phyloP scores from a whole-genome alignment of 2,888 invertebrate genomes.

The Rhingia rostrata region DNA sequence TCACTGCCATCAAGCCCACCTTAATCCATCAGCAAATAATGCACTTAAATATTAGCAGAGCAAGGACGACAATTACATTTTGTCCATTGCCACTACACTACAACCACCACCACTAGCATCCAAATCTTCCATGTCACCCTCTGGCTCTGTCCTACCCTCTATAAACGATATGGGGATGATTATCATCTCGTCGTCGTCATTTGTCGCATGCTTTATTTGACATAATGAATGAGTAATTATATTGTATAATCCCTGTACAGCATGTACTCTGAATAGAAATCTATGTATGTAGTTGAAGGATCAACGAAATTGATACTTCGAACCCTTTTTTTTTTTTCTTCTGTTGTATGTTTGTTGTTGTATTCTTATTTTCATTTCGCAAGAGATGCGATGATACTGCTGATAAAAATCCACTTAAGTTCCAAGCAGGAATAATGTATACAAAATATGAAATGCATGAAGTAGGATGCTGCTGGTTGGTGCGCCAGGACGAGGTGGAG shows the following conservation, averaged over 20 bases:
- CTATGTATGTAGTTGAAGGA: constrained; percentile 55
- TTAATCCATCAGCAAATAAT: constrained; percentile 45
- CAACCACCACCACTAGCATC: neutral
- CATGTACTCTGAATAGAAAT: constrained; percentile 42
- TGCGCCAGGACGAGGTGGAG: no score
- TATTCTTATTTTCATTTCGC: constrained; percentile 9
- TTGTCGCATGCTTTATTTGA: constrained; percentile 73
- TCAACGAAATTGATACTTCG: constrained; percentile 73
- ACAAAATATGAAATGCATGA: constrained; percentile 55
- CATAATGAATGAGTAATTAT: constrained; percentile 74
- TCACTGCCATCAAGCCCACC: neutral
- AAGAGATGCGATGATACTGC: constrained; percentile 65
- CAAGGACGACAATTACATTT: constrained; percentile 35
- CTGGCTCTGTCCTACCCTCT: constrained; percentile 1
- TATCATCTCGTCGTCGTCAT: constrained; percentile 52
- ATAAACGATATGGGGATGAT: constrained; percentile 42
- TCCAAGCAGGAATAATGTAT: constrained; percentile 49
- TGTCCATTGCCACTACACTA: constrained; percentile 11
- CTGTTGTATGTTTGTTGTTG: no score
- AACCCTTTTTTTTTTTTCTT: constrained; percentile 64
- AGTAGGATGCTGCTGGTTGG: neutral
- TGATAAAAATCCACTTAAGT: constrained; percentile 74
- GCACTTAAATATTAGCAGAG: constrained; percentile 25
- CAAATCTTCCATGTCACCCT: no score
- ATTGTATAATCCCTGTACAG: constrained; percentile 63